Percentiles rank a stretch among this genome's conserved stretches.
phyloP scores from a whole-genome alignment of 35 echinoderm and acorn worm species.

The Diadema setosum region DNA sequence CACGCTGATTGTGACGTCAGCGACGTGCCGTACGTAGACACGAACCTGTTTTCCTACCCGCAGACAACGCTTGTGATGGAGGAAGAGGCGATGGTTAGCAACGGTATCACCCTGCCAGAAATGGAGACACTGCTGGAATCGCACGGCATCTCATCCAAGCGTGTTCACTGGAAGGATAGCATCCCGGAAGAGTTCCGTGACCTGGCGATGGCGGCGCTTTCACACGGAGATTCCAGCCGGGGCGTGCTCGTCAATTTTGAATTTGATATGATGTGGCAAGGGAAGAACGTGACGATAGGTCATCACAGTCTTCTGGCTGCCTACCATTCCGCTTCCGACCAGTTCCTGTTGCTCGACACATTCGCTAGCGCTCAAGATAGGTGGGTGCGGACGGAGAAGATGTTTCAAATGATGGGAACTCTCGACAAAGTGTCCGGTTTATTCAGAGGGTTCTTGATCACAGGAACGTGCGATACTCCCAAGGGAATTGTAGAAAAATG shows the following conservation, averaged over 20 bases:
- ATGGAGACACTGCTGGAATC: background rate
- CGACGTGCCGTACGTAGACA: conserved; percentile 10
- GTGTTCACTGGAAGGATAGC: background rate
- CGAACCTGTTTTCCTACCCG: conserved; percentile 56
- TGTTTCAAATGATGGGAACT: conserved; percentile 65
- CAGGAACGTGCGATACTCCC: no score
- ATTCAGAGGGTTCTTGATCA: conserved; percentile 46
- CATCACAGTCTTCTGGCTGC: conserved; percentile 75
- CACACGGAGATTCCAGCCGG: conserved; percentile 18
- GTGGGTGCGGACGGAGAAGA: conserved; percentile 49
- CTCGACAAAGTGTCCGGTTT: conserved; percentile 7
- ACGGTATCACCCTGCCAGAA: background rate
- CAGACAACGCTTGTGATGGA: conserved; percentile 26
- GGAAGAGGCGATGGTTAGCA: background rate
- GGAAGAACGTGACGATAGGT: background rate
- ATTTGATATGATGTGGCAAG: background rate
- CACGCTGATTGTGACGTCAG: background rate
- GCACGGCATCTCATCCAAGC: background rate
- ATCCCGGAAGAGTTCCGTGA: conserved; percentile 48
- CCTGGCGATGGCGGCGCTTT: conserved; percentile 13
- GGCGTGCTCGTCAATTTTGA: conserved; percentile 66
- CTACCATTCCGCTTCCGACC: conserved; percentile 54
- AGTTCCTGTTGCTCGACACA: conserved; percentile 62
- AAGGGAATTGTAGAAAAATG: no score
- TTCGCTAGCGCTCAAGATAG: conserved; percentile 17